Evolutionary conservation across 2,113 vertebrate genomes (phyloP).

Genomic region (Campylomormyrus tamandua): DNA sequence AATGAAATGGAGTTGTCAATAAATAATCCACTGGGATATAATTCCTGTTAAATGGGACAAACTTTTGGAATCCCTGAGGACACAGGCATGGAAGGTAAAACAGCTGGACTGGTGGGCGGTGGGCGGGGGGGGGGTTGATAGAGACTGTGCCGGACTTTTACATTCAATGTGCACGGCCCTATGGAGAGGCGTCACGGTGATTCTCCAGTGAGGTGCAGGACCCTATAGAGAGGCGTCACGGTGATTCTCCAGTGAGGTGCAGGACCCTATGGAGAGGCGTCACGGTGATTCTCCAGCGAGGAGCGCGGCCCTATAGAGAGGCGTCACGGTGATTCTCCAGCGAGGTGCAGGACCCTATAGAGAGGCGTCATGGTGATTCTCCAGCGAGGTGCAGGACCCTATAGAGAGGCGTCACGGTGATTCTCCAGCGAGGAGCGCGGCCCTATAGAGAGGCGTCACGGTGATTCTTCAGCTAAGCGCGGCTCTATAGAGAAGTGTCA

Average conservation of each 20-base stretch:
- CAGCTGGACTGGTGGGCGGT: not conserved
- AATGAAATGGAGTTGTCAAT: not conserved
- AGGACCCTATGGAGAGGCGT: not conserved
- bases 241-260: not conserved
- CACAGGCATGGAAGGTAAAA: not conserved
- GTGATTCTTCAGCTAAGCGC: too few species aligned
- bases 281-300: not conserved
- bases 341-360: rapidly evolving
- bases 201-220: not conserved
- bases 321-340: not conserved
- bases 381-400: not conserved
- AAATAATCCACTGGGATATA: not conserved
- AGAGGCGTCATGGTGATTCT: not conserved
- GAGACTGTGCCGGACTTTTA: not conserved
- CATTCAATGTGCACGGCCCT: not conserved
- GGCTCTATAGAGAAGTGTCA: not conserved
- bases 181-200: not conserved
- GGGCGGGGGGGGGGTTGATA: too few species aligned
- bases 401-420: not conserved
- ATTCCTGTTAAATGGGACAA: not conserved
- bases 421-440: too few species aligned
- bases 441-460: too few species aligned
- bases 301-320: not conserved
- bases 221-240: not conserved
- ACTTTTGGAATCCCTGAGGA: not conserved